Conservation (phyloP, 2,888 invertebrate species). For the Mystacides longicornis region DNA sequence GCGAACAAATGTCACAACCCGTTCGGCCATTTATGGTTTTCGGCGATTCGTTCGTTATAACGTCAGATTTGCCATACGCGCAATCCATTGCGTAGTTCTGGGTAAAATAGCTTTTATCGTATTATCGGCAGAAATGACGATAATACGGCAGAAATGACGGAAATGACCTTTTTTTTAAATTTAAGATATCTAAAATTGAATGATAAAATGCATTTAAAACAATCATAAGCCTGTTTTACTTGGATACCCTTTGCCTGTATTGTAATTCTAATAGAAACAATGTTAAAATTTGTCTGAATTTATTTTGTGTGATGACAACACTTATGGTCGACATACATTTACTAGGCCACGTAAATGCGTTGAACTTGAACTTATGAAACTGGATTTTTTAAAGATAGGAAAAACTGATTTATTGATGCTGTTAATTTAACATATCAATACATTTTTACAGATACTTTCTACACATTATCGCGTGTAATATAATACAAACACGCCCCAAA, state of each 20-base stretch:
- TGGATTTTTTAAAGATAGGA: neutral
- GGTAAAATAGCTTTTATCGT: no score
- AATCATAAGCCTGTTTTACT: no score
- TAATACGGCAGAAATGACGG: no score
- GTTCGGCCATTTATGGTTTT: constrained; percentile 9
- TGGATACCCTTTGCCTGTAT: no score
- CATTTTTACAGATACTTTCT: neutral
- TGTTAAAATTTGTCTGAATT: no score
- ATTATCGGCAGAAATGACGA: no score
- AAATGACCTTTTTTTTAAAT: no score
- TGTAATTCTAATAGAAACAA: no score
- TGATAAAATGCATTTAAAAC: no score
- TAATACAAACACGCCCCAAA: neutral
- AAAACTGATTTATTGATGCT: neutral
- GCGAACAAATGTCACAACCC: constrained; percentile 23
- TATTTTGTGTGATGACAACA: neutral
- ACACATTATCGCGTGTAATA: neutral
- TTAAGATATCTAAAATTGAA: no score
- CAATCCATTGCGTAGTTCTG: neutral
- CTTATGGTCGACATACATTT: constrained; percentile 5
- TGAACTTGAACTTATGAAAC: constrained; percentile 21
- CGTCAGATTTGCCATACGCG: neutral
- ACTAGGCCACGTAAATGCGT: constrained; percentile 23
- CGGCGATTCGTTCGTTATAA: neutral
- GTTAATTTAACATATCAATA: neutral